phyloP scores from a whole-genome alignment of 2,888 invertebrate genomes.

The Pinctada fucata region DNA sequence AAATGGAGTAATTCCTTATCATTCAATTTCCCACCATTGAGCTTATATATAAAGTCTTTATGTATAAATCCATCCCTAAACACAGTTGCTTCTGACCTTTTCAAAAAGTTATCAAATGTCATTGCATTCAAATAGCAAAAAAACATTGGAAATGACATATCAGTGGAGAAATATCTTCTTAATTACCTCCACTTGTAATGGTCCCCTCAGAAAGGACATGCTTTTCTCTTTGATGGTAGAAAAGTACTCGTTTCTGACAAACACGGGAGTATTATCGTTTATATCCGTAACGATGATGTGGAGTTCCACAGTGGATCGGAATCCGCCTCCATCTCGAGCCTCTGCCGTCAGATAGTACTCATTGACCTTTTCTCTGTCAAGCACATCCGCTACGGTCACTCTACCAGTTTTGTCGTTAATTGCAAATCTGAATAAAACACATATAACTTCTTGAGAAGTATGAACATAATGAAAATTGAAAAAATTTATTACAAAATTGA shows the following conservation, averaged over 20 bases:
- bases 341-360: constrained; percentile 88
- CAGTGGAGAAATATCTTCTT: too few relatives aligned
- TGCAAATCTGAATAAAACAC: constrained; percentile 79
- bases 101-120: too few relatives aligned
- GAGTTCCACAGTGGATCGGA: constrained; percentile 66
- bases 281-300: constrained; percentile 67
- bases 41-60: too few relatives aligned
- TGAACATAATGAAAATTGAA: too few relatives aligned
- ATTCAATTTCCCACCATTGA: too few relatives aligned
- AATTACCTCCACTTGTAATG: constrained; percentile 83
- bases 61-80: too few relatives aligned
- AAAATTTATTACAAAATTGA: too few relatives aligned
- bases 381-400: constrained; percentile 80
- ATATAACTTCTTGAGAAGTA: too few relatives aligned
- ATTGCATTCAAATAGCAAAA: too few relatives aligned
- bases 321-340: constrained; percentile 88
- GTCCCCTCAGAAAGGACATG: constrained; percentile 85
- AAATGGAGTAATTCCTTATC: too few relatives aligned
- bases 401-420: constrained; percentile 84
- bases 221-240: constrained; percentile 85
- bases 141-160: too few relatives aligned
- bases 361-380: constrained; percentile 89
- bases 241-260: constrained; percentile 67
- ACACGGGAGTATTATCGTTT: constrained; percentile 72
- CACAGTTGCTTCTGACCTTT: too few relatives aligned